Percentiles rank a stretch among this genome's conserved stretches.
Conservation (phyloP, 2,888 invertebrate genomes). For the Crioceris asparagi region DNA sequence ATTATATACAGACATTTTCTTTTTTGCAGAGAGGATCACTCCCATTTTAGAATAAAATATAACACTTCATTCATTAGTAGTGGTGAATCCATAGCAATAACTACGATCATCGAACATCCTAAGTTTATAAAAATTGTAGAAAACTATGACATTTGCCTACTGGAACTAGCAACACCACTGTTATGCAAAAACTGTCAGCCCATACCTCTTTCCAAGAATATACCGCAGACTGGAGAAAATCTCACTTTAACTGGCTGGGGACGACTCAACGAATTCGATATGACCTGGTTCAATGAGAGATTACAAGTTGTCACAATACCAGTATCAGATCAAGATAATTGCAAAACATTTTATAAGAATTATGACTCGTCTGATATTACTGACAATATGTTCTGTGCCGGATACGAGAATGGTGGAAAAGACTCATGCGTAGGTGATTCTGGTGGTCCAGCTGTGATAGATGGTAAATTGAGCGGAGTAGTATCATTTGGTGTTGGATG, state of each 20-base stretch:
- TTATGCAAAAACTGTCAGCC: neutral
- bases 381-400: constrained; percentile 50
- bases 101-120: constrained; percentile 38
- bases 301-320: neutral
- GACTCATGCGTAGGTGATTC: constrained; percentile 28
- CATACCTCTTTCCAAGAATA: neutral
- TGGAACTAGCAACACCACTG: constrained; percentile 33
- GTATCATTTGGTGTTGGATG: constrained; percentile 29
- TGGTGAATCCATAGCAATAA: constrained; percentile 29
- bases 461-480: constrained; percentile 22
- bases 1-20: no score
- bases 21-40: no score
- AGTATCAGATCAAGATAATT: neutral
- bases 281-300: neutral
- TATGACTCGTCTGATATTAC: constrained; percentile 25
- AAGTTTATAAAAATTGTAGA: constrained; percentile 40
- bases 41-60: no score
- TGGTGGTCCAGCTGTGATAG: constrained; percentile 26
- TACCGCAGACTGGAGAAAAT: neutral
- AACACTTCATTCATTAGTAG: neutral
- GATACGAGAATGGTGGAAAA: constrained; percentile 45
- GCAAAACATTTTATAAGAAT: neutral
- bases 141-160: constrained; percentile 42
- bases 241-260: constrained; percentile 23
- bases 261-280: neutral